Base-by-base conservation (phyloP, 2,797 vertebrate genomes). In the Scleropages formosus region DNA sequence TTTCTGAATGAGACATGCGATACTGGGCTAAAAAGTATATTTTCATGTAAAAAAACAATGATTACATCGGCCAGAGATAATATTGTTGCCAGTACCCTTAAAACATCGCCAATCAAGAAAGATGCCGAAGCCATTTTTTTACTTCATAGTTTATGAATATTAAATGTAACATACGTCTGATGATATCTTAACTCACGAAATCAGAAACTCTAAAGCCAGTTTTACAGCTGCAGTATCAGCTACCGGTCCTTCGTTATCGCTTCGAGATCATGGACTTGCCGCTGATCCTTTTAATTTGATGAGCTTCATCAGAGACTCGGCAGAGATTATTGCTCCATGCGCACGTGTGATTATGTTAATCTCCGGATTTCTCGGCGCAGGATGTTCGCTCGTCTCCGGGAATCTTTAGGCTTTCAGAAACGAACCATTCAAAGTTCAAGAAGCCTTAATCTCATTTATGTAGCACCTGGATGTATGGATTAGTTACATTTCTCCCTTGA, bases 371-470 rank as follows among this genome's bases (percentile, higher is more conserved):
- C 31, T 66, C 27, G 63, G 15, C 49, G 51, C 51, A 51, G 51
- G 49, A 51, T 51, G 49, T 58, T 18, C 8, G 3, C 16, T 59
- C 61, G 12, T 15, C 12, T 61, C 24, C 61, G 27, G 61, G 60
- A 60, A 15, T 61, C 60, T 20, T 4, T 46, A n/a, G 47, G 39
- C 12, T 22, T 67, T 47, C 39, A 46, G 47, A 67, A 47, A 4
- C 44, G 44, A 20, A 67, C 11, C 1, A 13, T 47, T n/a, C n/a
- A n/a, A n/a, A n/a, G n/a, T n/a, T 47, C 44, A 31, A n/a, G 47
- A 44, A 65, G 65, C 31, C 63, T 65, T 65, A n/a, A 65, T 44
- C 62, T 65, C 63, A 65, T 65, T 44, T 66, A 12, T 31, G 66
- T 31, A 44, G 47, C 67, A 65, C 46, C 4, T 44, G 39, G 47